A percentile compares a stretch with the other conserved stretches of the same genome.
These are phyloP conservation scores for Potamilus streckersoni DNA, from an alignment of 1,140 invertebrate genomes.

Conservation along the genomic window DNA sequence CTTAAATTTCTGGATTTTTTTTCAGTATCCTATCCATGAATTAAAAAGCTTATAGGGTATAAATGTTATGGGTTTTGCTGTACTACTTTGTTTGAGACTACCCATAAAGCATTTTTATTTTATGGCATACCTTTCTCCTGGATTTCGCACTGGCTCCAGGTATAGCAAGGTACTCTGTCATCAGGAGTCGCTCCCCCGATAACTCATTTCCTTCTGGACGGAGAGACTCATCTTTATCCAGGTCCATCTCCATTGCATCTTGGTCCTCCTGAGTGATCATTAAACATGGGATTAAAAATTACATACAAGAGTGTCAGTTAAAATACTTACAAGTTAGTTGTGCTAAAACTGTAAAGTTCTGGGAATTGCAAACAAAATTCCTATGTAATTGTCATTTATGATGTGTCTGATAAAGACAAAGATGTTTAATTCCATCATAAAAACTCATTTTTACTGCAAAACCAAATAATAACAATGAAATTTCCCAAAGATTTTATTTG, in stretches of 20 bases:
- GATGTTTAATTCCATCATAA: background rate
- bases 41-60: too few relatives aligned
- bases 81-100: background rate
- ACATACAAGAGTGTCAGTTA: background rate
- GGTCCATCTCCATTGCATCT: constrained; percentile 71
- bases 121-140: constrained; percentile 33
- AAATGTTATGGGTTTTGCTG: background rate
- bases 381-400: background rate
- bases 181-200: constrained; percentile 68
- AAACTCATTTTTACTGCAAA: background rate
- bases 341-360: background rate
- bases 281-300: background rate
- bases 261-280: constrained; percentile 65
- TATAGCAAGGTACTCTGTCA: constrained; percentile 57
- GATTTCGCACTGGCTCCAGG: constrained; percentile 20
- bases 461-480: too few relatives aligned
- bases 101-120: background rate
- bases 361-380: background rate
- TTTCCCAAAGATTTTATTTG: too few relatives aligned
- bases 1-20: background rate
- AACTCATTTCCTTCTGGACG: constrained; percentile 62
- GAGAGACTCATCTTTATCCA: constrained; percentile 70
- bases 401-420: background rate
- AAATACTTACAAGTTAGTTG: background rate
- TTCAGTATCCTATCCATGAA: background rate